These are phyloP conservation scores for Julus scandinavius DNA, from an alignment of 2,888 invertebrate species.

Conservation along the genomic window DNA sequence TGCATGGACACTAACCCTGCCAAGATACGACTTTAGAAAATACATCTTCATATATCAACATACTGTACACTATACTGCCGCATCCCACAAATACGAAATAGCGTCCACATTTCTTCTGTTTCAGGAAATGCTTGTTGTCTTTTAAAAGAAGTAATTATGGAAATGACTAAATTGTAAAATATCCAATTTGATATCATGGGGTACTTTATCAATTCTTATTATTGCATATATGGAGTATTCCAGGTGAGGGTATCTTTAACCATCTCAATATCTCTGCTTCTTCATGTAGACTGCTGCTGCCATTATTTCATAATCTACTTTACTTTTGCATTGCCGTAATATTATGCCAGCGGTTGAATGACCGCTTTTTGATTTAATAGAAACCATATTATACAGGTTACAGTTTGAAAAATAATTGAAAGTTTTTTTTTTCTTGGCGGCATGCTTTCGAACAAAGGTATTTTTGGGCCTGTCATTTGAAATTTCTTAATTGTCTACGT, in stretches of 20 bases:
- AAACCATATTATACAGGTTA: neutral
- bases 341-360: neutral
- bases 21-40: neutral
- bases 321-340: neutral
- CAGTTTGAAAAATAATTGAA: neutral
- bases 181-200: neutral
- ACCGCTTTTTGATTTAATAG: neutral
- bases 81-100: no score
- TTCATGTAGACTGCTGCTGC: no score
- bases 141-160: no score
- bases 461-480: conserved; percentile 22
- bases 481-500: conserved; percentile 18
- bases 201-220: neutral
- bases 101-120: no score
- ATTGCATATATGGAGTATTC: neutral
- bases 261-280: neutral
- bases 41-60: neutral
- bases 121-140: no score
- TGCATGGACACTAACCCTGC: neutral
- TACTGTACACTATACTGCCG: no score
- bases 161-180: no score
- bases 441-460: neutral
- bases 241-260: neutral
- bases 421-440: neutral
- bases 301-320: no score